phyloP scores from a whole-genome alignment of 2,888 invertebrate genomes.

The Morpho helenor region DNA sequence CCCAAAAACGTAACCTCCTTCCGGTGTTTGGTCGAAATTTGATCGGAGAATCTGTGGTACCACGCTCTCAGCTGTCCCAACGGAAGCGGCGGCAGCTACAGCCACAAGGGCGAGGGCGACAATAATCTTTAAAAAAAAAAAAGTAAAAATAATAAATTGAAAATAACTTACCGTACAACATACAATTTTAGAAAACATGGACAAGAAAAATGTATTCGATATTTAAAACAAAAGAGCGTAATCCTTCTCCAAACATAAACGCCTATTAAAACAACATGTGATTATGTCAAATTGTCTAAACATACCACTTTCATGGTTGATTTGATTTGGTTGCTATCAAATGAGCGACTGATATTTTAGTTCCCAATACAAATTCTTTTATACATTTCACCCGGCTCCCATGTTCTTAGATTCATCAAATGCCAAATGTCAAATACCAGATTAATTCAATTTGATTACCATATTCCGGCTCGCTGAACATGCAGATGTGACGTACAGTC shows the following conservation, averaged over 20 bases:
- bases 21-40: conserved; percentile 41
- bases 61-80: conserved; percentile 24
- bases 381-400: conserved; percentile 59
- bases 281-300: conserved; percentile 19
- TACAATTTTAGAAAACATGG: no score
- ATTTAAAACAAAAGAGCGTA: neutral
- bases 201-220: no score
- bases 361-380: conserved; percentile 57
- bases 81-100: conserved; percentile 44
- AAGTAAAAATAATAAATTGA: neutral
- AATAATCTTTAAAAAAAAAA: conserved; percentile 38
- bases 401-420: conserved; percentile 45
- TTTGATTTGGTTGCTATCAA: conserved; percentile 49
- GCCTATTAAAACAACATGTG: neutral
- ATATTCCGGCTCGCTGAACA: conserved; percentile 40
- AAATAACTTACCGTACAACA: neutral
- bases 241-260: neutral
- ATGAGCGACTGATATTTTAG: conserved; percentile 61
- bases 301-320: conserved; percentile 70
- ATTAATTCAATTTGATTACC: conserved; percentile 51
- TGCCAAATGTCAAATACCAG: conserved; percentile 51
- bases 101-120: conserved; percentile 57
- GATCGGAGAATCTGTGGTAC: conserved; percentile 41
- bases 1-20: conserved; percentile 35
- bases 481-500: no score